Evolutionary conservation across 2,113 vertebrate genomes (phyloP).

Genomic region (Poeciliopsis prolifica): DNA sequence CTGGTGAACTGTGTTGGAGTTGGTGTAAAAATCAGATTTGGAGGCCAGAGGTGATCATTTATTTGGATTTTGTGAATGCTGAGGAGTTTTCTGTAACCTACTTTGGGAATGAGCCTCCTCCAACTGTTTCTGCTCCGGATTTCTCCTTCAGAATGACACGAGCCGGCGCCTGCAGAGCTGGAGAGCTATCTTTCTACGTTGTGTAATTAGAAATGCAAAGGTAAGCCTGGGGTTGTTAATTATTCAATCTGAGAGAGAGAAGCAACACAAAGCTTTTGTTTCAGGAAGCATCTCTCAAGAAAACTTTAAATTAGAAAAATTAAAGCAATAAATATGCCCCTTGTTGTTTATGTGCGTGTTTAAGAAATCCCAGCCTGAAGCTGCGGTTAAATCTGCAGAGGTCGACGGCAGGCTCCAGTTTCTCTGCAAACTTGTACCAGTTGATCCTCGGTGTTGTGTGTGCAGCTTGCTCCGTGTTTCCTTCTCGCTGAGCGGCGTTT

Average conservation of each 20-base stretch:
- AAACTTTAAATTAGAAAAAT: slow-evolving; percentile 68
- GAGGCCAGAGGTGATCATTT: slow-evolving; percentile 41
- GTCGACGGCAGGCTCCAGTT: slow-evolving; percentile 31
- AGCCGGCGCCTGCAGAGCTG: slow-evolving; percentile 52
- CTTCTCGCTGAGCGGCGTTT: slow-evolving; percentile 25
- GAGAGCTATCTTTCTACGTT: slow-evolving; percentile 34
- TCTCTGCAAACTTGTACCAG: slow-evolving; percentile 26
- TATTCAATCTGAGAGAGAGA: slow-evolving; percentile 42
- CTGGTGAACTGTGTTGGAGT: slow-evolving; percentile 5
- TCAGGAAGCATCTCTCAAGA: slow-evolving; percentile 56
- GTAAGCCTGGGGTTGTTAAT: slow-evolving; percentile 67
- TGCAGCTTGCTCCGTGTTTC: background rate
- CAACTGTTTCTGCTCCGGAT: slow-evolving; percentile 18
- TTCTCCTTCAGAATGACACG: slow-evolving; percentile 55
- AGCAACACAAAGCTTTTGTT: slow-evolving; percentile 53
- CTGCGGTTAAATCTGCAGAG: slow-evolving; percentile 34
- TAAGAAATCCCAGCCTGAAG: slow-evolving; percentile 56
- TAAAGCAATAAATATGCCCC: slow-evolving; percentile 57
- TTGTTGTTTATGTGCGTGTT: slow-evolving; percentile 54
- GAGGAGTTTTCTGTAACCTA: slow-evolving; percentile 46
- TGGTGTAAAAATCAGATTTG: slow-evolving; percentile 11
- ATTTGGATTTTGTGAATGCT: slow-evolving; percentile 24
- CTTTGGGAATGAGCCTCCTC: slow-evolving; percentile 44
- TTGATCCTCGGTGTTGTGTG: slow-evolving; percentile 35
- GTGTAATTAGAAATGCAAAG: slow-evolving; percentile 73